These are phyloP conservation scores for Cryptophagus acutangulus DNA, from an alignment of 2,888 invertebrate genomes.

Conservation along the genomic window DNA sequence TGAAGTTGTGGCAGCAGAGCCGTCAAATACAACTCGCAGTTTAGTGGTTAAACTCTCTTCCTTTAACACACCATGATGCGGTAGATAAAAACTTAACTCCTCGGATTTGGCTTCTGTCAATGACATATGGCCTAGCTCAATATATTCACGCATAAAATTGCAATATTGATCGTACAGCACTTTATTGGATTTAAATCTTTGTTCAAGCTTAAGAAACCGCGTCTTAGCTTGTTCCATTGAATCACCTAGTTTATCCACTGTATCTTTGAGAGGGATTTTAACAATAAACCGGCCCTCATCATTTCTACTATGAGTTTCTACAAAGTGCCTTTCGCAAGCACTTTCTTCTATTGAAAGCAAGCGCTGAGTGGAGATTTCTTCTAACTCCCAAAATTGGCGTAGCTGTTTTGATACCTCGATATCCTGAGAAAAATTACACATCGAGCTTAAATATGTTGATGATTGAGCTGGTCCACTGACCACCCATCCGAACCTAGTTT, in stretches of 20 bases:
- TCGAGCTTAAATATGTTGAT: background rate
- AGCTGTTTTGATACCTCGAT: slow-evolving; percentile 8
- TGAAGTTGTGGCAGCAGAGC: slow-evolving; percentile 1
- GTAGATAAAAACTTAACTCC: background rate
- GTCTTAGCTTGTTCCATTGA: slow-evolving; percentile 6
- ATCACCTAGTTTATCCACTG: background rate
- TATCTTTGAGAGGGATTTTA: background rate
- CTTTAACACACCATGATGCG: background rate
- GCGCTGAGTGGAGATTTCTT: background rate
- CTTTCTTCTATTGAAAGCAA: slow-evolving; percentile 13
- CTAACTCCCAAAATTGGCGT: slow-evolving; percentile 10
- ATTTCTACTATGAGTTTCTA: slow-evolving; percentile 1
- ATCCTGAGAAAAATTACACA: background rate
- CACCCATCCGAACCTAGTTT: slow-evolving; percentile 5
- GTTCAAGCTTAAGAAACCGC: slow-evolving; percentile 5
- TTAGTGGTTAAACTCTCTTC: background rate
- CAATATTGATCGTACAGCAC: too few species aligned
- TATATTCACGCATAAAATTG: too few species aligned
- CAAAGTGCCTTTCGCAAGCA: slow-evolving; percentile 16
- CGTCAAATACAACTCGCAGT: background rate
- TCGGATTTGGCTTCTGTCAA: background rate
- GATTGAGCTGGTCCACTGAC: background rate
- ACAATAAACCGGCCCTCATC: slow-evolving; percentile 4
- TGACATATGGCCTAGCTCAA: too few species aligned
- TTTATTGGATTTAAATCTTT: slow-evolving; percentile 1